Evolutionary conservation across 2,888 invertebrate genomes (phyloP).

Genomic region (Epinotia nisella): DNA sequence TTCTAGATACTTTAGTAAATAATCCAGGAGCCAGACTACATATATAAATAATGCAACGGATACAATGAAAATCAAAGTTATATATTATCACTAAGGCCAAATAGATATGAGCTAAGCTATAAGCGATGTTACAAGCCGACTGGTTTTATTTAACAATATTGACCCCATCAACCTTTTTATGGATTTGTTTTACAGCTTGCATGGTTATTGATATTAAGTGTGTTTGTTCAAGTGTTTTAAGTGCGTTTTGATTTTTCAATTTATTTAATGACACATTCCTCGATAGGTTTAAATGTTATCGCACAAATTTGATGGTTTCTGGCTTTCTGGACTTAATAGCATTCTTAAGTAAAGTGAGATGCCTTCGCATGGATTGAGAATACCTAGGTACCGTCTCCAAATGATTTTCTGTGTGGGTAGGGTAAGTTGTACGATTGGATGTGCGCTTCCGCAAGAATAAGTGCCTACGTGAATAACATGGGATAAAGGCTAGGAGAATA

Average conservation of each 20-base stretch:
- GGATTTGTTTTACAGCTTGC: constrained; percentile 6
- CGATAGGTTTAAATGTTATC: background rate
- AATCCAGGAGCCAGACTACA: too few species aligned
- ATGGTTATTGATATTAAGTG: constrained; percentile 8
- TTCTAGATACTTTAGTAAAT: too few species aligned
- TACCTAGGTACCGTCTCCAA: too few species aligned
- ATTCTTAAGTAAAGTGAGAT: background rate
- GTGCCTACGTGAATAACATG: too few species aligned
- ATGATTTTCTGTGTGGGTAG: background rate
- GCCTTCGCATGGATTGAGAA: background rate
- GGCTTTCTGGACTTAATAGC: too few species aligned
- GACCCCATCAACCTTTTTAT: constrained; percentile 23
- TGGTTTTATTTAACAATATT: constrained; percentile 32
- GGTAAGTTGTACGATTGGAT: background rate
- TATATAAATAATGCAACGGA: too few species aligned
- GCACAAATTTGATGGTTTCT: too few species aligned
- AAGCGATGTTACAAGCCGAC: constrained; percentile 13
- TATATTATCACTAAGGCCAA: too few species aligned
- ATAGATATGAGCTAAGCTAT: constrained; percentile 4
- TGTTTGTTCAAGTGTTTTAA: constrained; percentile 19
- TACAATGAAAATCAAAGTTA: background rate
- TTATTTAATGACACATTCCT: background rate
- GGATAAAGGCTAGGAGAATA: too few species aligned
- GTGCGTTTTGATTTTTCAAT: constrained; percentile 8
- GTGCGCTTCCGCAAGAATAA: too few species aligned